Percentiles rank a stretch among this genome's conserved stretches.
These are phyloP conservation scores for Microdon myrmicae DNA, from an alignment of 2,888 invertebrate genomes.

Conservation along the genomic window DNA sequence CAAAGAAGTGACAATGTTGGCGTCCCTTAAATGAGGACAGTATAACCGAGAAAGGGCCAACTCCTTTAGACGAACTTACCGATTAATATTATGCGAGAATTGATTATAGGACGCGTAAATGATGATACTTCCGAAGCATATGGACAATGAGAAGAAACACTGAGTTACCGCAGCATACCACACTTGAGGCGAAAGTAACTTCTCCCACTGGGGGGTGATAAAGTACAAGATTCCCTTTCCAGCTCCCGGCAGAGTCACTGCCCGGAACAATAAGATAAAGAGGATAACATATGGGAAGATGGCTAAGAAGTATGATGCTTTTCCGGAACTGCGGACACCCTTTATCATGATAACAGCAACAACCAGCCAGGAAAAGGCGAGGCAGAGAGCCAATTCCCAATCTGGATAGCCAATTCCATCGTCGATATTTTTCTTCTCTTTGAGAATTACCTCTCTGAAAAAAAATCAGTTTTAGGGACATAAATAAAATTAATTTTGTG, in stretches of 20 bases:
- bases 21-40: no score
- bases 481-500: neutral
- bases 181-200: conserved; percentile 63
- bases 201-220: conserved; percentile 74
- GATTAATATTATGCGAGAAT: conserved; percentile 72
- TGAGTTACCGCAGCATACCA: conserved; percentile 75
- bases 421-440: conserved; percentile 68
- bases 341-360: conserved; percentile 69
- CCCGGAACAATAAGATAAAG: conserved; percentile 70
- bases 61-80: conserved; percentile 59
- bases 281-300: conserved; percentile 75
- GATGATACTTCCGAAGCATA: conserved; percentile 73
- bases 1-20: conserved; percentile 81
- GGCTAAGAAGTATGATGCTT: conserved; percentile 77
- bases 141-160: conserved; percentile 73
- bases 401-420: conserved; percentile 71
- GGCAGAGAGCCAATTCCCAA: conserved; percentile 69
- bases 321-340: conserved; percentile 72
- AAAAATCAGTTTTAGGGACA: no score
- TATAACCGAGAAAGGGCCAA: no score
- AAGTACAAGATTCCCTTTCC: conserved; percentile 73
- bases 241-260: conserved; percentile 72
- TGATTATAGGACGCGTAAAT: conserved; percentile 73
- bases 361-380: conserved; percentile 70
- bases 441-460: conserved; percentile 68